These are phyloP conservation scores for Pseudoatta argentina DNA, from an alignment of 1,140 invertebrate genomes.

Conservation along the genomic window DNA sequence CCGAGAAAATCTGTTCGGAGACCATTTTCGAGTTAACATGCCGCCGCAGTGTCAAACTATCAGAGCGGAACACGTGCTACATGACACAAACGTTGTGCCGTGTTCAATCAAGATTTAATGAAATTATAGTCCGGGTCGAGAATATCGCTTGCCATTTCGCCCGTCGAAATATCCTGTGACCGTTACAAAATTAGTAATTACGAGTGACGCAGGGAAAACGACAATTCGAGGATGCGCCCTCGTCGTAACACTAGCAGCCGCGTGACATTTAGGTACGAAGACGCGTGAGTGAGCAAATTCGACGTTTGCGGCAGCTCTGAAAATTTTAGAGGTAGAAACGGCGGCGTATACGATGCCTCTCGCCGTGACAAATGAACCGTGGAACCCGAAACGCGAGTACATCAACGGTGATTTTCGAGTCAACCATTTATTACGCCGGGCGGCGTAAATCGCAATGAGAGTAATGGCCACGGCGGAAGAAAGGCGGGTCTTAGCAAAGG, in stretches of 20 bases:
- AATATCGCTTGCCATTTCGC: constrained; percentile 26
- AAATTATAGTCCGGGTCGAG: constrained; percentile 37
- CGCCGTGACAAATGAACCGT: constrained; percentile 43
- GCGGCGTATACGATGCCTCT: background rate
- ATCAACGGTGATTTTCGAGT: constrained; percentile 37
- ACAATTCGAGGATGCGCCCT: background rate
- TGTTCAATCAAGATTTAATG: constrained; percentile 60
- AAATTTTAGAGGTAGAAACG: constrained; percentile 17
- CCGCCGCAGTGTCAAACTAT: constrained; percentile 50
- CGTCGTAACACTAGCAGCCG: background rate
- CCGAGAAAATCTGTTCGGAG: constrained; percentile 64
- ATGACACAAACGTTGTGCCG: constrained; percentile 48
- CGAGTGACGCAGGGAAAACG: background rate
- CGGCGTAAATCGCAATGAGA: constrained; percentile 49
- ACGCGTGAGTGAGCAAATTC: background rate
- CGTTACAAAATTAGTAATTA: constrained; percentile 36
- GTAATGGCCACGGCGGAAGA: constrained; percentile 26
- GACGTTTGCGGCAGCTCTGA: background rate
- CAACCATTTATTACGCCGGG: constrained; percentile 45
- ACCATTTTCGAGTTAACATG: constrained; percentile 62
- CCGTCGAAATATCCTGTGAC: constrained; percentile 15
- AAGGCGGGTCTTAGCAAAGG: constrained; percentile 23
- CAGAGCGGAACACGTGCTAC: constrained; percentile 47
- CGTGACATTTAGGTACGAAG: background rate
- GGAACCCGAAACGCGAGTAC: constrained; percentile 46